Percentiles rank a stretch among this genome's conserved stretches.
Evolutionary conservation across 2,113 vertebrate species (phyloP).

Genomic region (Syngnathus scovelli): DNA sequence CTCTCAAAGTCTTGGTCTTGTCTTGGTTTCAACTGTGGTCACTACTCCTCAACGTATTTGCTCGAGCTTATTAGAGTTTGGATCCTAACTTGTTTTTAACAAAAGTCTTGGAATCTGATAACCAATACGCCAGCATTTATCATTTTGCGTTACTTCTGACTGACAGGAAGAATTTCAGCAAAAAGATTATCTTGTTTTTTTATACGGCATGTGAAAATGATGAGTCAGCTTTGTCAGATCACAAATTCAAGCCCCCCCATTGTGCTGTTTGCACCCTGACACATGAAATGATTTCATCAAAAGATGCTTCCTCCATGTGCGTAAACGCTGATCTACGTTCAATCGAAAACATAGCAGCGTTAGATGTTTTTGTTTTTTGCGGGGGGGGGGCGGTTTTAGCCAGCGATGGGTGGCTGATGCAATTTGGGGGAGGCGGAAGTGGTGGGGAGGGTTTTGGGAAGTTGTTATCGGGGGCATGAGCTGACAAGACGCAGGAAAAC

Average conservation of each 20-base stretch:
- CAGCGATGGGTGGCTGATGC: conserved; percentile 29
- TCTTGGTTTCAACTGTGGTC: not conserved
- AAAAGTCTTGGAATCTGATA: too few relatives aligned
- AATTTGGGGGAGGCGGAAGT: conserved; percentile 31
- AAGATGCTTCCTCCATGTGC: conserved; percentile 13
- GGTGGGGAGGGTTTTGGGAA: not conserved
- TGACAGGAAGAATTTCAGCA: not conserved
- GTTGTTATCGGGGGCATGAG: conserved; percentile 42
- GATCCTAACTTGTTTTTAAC: not conserved
- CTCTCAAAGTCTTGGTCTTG: too few relatives aligned
- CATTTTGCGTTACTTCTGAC: not conserved
- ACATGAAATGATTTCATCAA: conserved; percentile 41
- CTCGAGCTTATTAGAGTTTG: too few relatives aligned
- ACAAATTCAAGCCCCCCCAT: not conserved
- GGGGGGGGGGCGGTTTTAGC: not conserved
- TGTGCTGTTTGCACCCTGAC: conserved; percentile 19
- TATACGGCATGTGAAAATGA: not conserved
- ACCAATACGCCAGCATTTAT: not conserved
- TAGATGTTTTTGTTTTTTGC: conserved; percentile 6
- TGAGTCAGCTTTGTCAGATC: not conserved
- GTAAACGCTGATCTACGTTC: conserved; percentile 42
- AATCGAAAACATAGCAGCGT: conserved; percentile 46
- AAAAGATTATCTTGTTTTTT: not conserved
- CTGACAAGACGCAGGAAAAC: conserved; percentile 42
- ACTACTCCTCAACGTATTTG: too few relatives aligned